Conservation (phyloP, 2,797 vertebrate species). For the Buceros bicornis region DNA sequence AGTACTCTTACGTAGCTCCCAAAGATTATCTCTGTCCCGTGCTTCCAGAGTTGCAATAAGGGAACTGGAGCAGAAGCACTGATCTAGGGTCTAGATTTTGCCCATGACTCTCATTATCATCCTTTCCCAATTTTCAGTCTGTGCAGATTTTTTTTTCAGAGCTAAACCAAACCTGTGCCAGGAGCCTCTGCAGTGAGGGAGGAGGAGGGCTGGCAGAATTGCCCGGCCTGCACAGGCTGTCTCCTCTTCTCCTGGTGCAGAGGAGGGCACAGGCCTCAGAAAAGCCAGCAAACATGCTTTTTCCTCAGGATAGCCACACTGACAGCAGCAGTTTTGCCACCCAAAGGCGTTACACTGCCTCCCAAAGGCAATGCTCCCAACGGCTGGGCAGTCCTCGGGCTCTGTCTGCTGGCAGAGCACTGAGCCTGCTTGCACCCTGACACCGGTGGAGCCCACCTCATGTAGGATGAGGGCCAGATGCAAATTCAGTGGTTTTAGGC, state of each 20-base stretch:
- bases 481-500: rapidly evolving
- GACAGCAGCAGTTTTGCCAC: not conserved
- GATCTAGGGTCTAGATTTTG: not conserved
- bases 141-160: not conserved
- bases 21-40: not conserved
- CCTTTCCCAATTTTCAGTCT: not conserved
- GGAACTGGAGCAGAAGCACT: not conserved
- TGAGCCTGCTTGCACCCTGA: not conserved
- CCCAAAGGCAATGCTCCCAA: not conserved
- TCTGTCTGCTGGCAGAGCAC: rapidly evolving
- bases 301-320: rapidly evolving
- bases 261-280: not conserved
- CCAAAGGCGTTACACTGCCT: not conserved
- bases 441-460: not conserved
- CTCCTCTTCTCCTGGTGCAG: not conserved
- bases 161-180: not conserved
- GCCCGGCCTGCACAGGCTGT: not conserved
- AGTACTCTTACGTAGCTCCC: not conserved
- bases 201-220: not conserved
- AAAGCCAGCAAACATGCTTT: rapidly evolving
- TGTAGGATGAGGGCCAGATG: not conserved
- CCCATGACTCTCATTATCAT: rapidly evolving
- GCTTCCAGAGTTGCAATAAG: not conserved
- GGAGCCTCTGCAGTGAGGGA: not conserved
- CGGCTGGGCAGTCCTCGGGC: rapidly evolving